Conservation (phyloP, 2,888 invertebrate genomes). For the Sesia apiformis region DNA sequence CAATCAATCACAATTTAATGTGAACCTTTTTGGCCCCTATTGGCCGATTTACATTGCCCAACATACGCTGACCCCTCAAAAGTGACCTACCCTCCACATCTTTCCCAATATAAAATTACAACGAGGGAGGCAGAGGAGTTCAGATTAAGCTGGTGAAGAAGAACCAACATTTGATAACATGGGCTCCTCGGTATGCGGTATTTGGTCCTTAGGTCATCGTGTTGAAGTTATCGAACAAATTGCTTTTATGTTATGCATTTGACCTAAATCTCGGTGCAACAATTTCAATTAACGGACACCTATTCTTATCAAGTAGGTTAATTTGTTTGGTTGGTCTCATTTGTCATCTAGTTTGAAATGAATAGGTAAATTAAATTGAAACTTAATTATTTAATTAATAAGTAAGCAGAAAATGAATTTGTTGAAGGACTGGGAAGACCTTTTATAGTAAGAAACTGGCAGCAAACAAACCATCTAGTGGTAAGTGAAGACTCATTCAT, state of each 20-base stretch:
- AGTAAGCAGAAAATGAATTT: too few relatives aligned
- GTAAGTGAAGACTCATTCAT: too few relatives aligned
- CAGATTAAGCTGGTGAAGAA: conserved; percentile 5
- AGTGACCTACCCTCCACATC: neutral
- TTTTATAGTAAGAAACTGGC: too few relatives aligned
- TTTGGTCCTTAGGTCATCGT: conserved; percentile 5
- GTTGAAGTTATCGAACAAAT: neutral
- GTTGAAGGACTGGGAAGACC: too few relatives aligned
- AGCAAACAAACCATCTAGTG: too few relatives aligned
- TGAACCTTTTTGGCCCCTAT: conserved; percentile 41
- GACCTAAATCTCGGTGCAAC: neutral
- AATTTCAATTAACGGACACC: neutral
- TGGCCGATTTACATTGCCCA: conserved; percentile 34
- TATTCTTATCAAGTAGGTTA: neutral
- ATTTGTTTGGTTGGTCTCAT: neutral
- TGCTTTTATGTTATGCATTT: neutral
- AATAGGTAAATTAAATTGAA: too few relatives aligned
- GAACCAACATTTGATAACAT: conserved; percentile 5
- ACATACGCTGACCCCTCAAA: conserved; percentile 14
- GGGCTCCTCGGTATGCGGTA: conserved; percentile 7
- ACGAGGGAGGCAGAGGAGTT: neutral
- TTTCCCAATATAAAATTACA: neutral
- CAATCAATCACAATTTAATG: conserved; percentile 65
- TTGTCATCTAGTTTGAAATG: too few relatives aligned
- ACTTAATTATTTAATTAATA: too few relatives aligned